A percentile compares a stretch with the other conserved stretches of the same genome.
These are phyloP conservation scores for Philotrypesis tridentata DNA, from an alignment of 1,140 invertebrate species.

Conservation along the genomic window DNA sequence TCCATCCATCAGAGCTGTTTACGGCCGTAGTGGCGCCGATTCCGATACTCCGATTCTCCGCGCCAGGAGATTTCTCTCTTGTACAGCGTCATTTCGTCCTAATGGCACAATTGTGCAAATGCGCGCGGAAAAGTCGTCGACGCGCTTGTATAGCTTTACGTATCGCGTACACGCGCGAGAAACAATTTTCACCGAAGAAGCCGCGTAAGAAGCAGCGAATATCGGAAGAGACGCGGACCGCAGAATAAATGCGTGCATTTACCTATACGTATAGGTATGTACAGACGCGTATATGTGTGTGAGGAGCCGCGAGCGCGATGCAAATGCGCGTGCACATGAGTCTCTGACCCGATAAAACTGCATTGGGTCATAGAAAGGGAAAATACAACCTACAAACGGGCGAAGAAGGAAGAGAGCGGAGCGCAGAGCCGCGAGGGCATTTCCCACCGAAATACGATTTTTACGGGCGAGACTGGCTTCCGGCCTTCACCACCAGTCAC, in stretches of 20 bases:
- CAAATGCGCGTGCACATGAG: slow-evolving; percentile 59
- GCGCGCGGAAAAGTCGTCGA: too few species aligned
- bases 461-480: slow-evolving; percentile 51
- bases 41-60: slow-evolving; percentile 46
- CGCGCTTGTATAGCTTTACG: too few species aligned
- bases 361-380: slow-evolving; percentile 72
- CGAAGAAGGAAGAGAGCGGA: neutral
- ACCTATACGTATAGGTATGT: neutral
- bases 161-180: neutral
- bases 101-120: too few species aligned
- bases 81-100: too few species aligned
- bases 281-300: too few species aligned
- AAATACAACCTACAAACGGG: slow-evolving; percentile 68
- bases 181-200: too few species aligned
- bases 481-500: neutral
- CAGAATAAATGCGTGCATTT: too few species aligned
- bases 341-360: slow-evolving; percentile 67
- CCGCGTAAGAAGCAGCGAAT: too few species aligned
- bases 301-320: slow-evolving; percentile 57
- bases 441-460: slow-evolving; percentile 67
- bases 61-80: neutral
- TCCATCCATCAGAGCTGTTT: slow-evolving; percentile 65
- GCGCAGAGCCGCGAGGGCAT: slow-evolving; percentile 35
- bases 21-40: slow-evolving; percentile 51
- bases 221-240: too few species aligned